Percentiles rank a stretch among this genome's conserved stretches.
Evolutionary conservation across 2,797 vertebrate genomes (phyloP).

Genomic region (Manis pentadactyla): DNA sequence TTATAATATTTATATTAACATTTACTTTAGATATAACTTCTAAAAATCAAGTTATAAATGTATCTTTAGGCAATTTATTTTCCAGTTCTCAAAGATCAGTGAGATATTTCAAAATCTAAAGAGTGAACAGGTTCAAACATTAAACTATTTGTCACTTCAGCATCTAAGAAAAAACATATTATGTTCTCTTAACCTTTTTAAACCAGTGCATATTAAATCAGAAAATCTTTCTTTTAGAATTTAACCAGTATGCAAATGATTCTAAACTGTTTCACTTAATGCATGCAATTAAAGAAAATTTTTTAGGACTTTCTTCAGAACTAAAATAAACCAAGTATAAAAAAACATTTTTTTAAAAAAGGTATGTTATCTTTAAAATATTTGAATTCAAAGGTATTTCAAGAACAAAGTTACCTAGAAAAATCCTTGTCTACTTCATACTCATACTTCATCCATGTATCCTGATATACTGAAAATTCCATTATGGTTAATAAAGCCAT

Average conservation of each 20-base stretch:
- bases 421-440: conserved; percentile 99
- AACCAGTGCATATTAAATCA: conserved; percentile 1
- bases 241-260: conserved; percentile 44
- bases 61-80: conserved; percentile 31
- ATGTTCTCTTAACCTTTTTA: conserved; percentile 15
- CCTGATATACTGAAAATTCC: conserved; percentile 97
- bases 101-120: conserved; percentile 46
- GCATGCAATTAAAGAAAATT: neutral
- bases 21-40: conserved; percentile 38
- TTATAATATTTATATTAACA: conserved; percentile 33
- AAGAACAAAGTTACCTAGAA: conserved; percentile 90
- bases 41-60: conserved; percentile 38
- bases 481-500: conserved; percentile 96
- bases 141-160: neutral
- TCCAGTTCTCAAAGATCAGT: neutral
- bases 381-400: conserved; percentile 31
- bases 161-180: neutral
- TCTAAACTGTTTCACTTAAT: conserved; percentile 48
- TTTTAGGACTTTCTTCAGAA: conserved; percentile 60
- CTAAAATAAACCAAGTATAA: conserved; percentile 39
- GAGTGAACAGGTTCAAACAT: conserved; percentile 21
- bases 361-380: neutral
- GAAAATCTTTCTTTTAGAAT: neutral
- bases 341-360: neutral
- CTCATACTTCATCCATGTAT: conserved; percentile 99